Conservation (phyloP, 2,113 vertebrate genomes). For the Anoplopoma fimbria region DNA sequence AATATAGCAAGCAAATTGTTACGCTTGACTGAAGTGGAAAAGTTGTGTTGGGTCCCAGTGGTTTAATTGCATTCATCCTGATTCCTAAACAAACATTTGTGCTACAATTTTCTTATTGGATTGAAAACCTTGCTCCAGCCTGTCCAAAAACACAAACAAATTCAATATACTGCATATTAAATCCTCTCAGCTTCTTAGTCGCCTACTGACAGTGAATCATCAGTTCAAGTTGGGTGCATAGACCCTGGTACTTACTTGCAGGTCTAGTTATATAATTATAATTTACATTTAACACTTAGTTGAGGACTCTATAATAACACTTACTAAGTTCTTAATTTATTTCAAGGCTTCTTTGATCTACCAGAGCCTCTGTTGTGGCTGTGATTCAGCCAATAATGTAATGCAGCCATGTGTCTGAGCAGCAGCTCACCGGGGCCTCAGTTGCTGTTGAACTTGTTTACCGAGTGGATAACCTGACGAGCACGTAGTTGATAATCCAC, state of each 20-base stretch:
- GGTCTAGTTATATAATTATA: no score
- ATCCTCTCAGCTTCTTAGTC: not conserved
- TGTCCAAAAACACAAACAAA: not conserved
- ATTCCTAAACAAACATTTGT: not conserved
- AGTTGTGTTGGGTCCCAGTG: not conserved
- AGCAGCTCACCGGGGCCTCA: constrained; percentile 27
- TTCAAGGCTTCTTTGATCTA: not conserved
- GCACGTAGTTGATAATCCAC: constrained; percentile 48
- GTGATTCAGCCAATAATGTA: not conserved
- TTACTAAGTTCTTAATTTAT: not conserved
- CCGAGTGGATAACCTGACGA: constrained; percentile 40
- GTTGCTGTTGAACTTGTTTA: constrained; percentile 48
- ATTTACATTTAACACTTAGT: no score
- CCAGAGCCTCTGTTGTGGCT: not conserved
- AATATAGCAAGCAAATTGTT: no score
- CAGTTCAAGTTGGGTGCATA: not conserved
- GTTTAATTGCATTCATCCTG: not conserved
- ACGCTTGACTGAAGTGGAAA: not conserved
- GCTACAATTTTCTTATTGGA: not conserved
- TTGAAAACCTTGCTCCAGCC: no score
- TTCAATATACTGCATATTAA: not conserved
- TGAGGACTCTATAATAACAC: not conserved
- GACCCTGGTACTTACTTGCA: no score
- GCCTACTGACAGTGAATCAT: not conserved
- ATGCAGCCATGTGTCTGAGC: constrained; percentile 27